These are phyloP conservation scores for Myxocyprinus asiaticus DNA, from an alignment of 2,113 vertebrate species.

Conservation along the genomic window DNA sequence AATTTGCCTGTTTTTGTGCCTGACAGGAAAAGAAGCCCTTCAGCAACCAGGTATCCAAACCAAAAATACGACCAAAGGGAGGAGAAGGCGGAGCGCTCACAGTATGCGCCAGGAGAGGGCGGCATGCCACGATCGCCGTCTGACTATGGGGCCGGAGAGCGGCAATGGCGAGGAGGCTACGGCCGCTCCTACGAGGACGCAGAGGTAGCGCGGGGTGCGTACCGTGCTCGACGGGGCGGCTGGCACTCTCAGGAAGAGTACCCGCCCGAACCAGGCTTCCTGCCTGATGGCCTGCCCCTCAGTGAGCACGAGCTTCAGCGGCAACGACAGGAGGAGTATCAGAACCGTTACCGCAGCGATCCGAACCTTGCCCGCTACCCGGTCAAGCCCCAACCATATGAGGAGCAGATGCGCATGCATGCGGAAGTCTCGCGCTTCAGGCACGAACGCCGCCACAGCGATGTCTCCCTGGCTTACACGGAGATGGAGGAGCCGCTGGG, in stretches of 20 bases:
- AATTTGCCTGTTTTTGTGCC: neutral
- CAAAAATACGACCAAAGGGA: conserved; percentile 93
- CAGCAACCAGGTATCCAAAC: conserved; percentile 92
- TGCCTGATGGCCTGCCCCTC: conserved; percentile 70
- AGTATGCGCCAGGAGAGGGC: conserved; percentile 90
- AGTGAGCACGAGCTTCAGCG: conserved; percentile 90
- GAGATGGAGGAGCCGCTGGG: conserved; percentile 89
- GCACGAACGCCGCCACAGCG: conserved; percentile 94
- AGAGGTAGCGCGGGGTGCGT: conserved; percentile 82
- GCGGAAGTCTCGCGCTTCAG: conserved; percentile 92
- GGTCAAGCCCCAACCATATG: conserved; percentile 94
- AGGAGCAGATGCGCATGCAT: conserved; percentile 98
- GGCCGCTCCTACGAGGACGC: conserved; percentile 84
- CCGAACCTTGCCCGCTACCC: conserved; percentile 97
- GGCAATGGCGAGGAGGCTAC: conserved; percentile 80
- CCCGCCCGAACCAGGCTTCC: conserved; percentile 80
- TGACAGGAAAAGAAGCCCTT: conserved; percentile 90
- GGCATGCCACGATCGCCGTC: conserved; percentile 96
- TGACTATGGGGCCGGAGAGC: conserved; percentile 87
- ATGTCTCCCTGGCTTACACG: conserved; percentile 92
- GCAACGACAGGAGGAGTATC: conserved; percentile 90
- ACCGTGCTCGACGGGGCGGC: conserved; percentile 85
- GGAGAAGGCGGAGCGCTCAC: conserved; percentile 85
- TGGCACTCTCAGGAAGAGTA: conserved; percentile 93
- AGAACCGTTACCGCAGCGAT: conserved; percentile 92